Evolutionary conservation across 2,888 invertebrate species (phyloP).

Genomic region (Ashinkailepas kermadecensis): DNA sequence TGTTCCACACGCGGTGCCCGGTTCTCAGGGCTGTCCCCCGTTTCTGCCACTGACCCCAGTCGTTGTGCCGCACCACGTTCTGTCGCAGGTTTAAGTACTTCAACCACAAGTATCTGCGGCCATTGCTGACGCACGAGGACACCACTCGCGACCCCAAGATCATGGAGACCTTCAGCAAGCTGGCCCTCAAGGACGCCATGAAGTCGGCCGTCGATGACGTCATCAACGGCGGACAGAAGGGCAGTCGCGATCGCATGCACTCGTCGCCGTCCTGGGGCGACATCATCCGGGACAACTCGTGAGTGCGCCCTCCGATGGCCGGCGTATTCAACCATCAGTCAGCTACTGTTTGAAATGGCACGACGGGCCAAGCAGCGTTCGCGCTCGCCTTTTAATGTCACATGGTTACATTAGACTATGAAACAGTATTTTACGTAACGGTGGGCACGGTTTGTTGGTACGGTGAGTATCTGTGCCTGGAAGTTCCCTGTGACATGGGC

Average conservation of each 20-base stretch:
- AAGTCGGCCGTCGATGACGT: slow-evolving; percentile 80
- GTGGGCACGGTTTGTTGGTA: no score
- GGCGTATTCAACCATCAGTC: no score
- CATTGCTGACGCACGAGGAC: slow-evolving; percentile 73
- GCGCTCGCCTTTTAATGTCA: no score
- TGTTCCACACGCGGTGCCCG: no score
- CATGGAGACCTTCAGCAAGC: slow-evolving; percentile 84
- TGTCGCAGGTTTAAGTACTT: slow-evolving; percentile 75
- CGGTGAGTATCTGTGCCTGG: no score
- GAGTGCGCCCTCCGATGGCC: not conserved
- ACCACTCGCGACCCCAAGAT: slow-evolving; percentile 88
- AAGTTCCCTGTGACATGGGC: no score
- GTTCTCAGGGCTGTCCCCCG: no score
- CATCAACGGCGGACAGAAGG: slow-evolving; percentile 55
- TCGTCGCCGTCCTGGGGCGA: slow-evolving; percentile 30
- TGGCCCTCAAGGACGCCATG: slow-evolving; percentile 89
- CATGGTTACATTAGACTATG: no score
- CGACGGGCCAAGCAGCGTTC: no score
- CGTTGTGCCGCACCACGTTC: no score
- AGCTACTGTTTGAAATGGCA: no score
- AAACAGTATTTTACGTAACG: no score
- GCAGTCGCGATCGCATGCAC: slow-evolving; percentile 29
- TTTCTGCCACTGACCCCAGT: not conserved
- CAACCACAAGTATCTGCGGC: slow-evolving; percentile 87
- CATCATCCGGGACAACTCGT: slow-evolving; percentile 15